Conservation (phyloP, 2,797 vertebrate species). For the Tapera naevia region DNA sequence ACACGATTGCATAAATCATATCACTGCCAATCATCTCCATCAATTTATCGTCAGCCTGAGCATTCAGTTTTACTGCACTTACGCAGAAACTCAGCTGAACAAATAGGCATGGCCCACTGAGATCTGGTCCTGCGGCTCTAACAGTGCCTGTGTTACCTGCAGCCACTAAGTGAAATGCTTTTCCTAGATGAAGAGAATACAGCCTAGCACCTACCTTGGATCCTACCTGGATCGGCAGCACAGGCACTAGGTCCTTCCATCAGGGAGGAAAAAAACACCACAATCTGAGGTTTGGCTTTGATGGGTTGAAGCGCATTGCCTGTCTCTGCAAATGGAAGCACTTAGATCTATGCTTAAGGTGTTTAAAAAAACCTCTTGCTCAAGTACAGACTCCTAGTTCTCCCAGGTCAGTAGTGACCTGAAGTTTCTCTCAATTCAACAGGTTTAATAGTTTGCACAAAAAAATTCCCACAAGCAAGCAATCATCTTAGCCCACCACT, state of each 20-base stretch:
- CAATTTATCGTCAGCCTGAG: not conserved
- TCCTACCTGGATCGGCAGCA: not conserved
- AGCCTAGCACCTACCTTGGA: not conserved
- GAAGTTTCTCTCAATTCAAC: not conserved
- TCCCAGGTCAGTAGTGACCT: not conserved
- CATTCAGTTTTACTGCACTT: rapidly evolving
- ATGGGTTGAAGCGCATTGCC: not conserved
- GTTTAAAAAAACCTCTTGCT: not conserved
- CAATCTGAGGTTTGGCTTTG: not conserved
- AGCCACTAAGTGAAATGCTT: not conserved
- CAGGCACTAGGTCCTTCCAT: not conserved
- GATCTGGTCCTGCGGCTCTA: not conserved
- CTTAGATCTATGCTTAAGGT: not conserved
- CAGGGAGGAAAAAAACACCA: not conserved
- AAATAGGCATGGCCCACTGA: not conserved
- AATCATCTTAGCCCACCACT: not conserved
- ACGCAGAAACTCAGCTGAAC: not conserved
- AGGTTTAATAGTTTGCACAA: not conserved
- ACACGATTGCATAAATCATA: not conserved
- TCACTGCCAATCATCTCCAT: not conserved
- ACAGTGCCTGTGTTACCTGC: not conserved
- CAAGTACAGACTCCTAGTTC: not conserved
- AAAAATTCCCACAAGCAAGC: not conserved
- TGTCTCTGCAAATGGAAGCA: not conserved
- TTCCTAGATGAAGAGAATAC: not conserved